These are phyloP conservation scores for Sebastes reedi DNA, from an alignment of 2,797 vertebrate species.

Conservation along the genomic window DNA sequence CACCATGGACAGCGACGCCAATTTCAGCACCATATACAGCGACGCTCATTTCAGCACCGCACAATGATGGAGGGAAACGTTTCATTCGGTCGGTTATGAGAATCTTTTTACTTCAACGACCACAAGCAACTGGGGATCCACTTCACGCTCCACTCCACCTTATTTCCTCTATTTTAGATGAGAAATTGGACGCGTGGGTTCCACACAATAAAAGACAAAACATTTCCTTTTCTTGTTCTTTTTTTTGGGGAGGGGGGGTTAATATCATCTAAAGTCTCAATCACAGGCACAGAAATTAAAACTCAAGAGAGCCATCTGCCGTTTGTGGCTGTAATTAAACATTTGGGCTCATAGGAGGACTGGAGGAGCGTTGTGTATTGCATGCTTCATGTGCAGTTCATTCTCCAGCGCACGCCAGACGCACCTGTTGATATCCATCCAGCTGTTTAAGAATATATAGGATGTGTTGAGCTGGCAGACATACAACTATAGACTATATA, in stretches of 20 bases:
- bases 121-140: background rate
- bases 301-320: constrained; percentile 99
- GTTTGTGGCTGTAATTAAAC: constrained; percentile 90
- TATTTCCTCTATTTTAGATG: background rate
- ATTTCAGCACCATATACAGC: constrained; percentile 39
- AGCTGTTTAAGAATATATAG: background rate
- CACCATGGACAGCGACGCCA: constrained; percentile 50
- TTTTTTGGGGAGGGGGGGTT: constrained; percentile 28
- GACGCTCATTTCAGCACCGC: background rate
- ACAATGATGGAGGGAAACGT: background rate
- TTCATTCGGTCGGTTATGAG: background rate
- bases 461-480: background rate
- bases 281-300: constrained; percentile 78
- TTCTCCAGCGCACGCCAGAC: background rate
- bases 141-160: background rate
- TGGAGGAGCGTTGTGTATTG: background rate
- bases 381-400: background rate
- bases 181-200: background rate
- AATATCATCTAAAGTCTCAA: constrained; percentile 61
- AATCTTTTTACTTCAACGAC: constrained; percentile 8
- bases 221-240: background rate
- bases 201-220: background rate
- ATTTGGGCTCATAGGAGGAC: constrained; percentile 48
- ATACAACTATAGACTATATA: background rate
- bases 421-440: constrained; percentile 63